Evolutionary conservation across 2,797 vertebrate species (phyloP), one percentile per base, ranked within the genome.

Genomic region (Scomberomorus guttatus): DNA sequence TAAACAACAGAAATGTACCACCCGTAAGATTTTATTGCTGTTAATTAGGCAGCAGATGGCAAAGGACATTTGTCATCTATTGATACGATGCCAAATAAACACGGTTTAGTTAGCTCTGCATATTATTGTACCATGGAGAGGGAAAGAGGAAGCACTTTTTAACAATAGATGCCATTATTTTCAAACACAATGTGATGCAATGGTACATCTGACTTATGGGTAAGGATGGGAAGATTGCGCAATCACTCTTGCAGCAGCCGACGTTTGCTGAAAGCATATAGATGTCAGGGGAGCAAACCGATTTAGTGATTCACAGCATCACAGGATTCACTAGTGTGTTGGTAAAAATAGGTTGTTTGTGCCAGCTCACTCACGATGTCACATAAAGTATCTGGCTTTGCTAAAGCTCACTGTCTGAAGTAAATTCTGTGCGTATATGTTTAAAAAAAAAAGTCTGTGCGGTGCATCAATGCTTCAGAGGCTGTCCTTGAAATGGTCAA

Each of bases 31-130:
- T 85, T 83, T 74, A 84, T 82, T 81, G 76, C 55, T 77, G 59
- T 85, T 92, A 88, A 89, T 90, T 81, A 83, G 77, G 55, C 63
- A 51, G 39, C n/a, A 37, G 46, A 79, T 75, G 81, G 84, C 37
- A 77, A 82, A 74, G 17, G 7, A 48, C 20, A n/a, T n/a, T n/a
- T n/a, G n/a, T n/a, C n/a, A n/a, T n/a, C n/a, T n/a, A n/a, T n/a
- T 70, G 57, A 75, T 44, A 46, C 18, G 3, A 48, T 56, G 68
- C 60, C 62, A 79, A 63, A 39, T 70, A 34, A 62, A 81, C 48
- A 65, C 5, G 13, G 14, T 81, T 68, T 62, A 24, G 15, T 48
- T 64, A 17, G 56, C 39, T 62, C 55, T 48, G 55, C 22, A 51
- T 63, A 57, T 77, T 70, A 44, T 39, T 44, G 12, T 44, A 83